Evolutionary conservation across 2,113 vertebrate genomes (phyloP).

Genomic region (Larimichthys polyactis): DNA sequence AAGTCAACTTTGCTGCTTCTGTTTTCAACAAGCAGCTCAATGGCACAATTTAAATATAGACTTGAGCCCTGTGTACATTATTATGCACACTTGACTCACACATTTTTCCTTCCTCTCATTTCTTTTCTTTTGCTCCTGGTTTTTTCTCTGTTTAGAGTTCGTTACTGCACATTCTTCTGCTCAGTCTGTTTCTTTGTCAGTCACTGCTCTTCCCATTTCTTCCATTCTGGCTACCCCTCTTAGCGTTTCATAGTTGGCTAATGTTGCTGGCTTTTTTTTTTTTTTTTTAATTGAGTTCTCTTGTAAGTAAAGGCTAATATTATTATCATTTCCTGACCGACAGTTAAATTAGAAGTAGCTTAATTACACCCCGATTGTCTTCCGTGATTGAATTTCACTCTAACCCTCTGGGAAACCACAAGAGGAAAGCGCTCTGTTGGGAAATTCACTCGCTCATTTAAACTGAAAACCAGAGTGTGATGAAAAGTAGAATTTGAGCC

Average conservation of each 20-base stretch:
- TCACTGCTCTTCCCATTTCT: conserved; percentile 20
- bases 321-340: conserved; percentile 69
- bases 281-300: conserved; percentile 55
- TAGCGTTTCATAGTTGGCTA: conserved; percentile 22
- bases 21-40: conserved; percentile 75
- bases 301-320: conserved; percentile 67
- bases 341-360: conserved; percentile 74
- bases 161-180: conserved; percentile 39
- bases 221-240: conserved; percentile 11
- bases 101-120: conserved; percentile 18
- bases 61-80: conserved; percentile 44
- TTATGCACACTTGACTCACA: conserved; percentile 66
- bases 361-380: conserved; percentile 76
- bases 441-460: conserved; percentile 41
- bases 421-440: conserved; percentile 29
- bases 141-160: conserved; percentile 40
- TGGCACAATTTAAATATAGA: conserved; percentile 75
- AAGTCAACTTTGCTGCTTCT: conserved; percentile 56
- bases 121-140: conserved; percentile 29
- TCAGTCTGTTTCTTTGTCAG: conserved; percentile 37
- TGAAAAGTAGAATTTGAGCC: conserved; percentile 22
- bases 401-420: conserved; percentile 53
- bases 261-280: conserved; percentile 19
- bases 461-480: conserved; percentile 32
- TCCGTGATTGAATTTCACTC: conserved; percentile 73